phyloP scores from a whole-genome alignment of 2,888 invertebrate species.

The Sepioteuthis lessoniana region DNA sequence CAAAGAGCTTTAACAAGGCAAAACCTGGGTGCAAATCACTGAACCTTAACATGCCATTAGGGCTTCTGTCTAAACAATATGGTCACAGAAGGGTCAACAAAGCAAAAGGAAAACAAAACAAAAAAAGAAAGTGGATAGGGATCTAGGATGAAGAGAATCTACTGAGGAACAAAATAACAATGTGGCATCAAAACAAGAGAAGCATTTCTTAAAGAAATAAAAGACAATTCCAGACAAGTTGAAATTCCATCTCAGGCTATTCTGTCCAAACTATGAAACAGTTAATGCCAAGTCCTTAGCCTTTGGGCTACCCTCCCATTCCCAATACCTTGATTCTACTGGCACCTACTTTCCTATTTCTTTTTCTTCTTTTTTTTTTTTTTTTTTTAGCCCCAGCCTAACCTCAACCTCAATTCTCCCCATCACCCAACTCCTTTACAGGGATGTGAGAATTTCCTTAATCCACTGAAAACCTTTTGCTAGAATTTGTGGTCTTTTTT shows the following conservation, averaged over 20 bases:
- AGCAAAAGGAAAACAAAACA: too few relatives aligned
- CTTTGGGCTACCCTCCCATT: background rate
- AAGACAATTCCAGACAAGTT: conserved; percentile 4
- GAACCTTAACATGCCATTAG: background rate
- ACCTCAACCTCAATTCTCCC: background rate
- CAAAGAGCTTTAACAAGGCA: background rate
- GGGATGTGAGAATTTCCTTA: background rate
- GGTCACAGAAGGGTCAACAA: conserved; percentile 33
- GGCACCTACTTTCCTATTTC: background rate
- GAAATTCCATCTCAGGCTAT: conserved; percentile 33
- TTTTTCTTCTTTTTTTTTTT: too few relatives aligned
- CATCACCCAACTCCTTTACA: background rate
- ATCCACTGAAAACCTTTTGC: background rate
- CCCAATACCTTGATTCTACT: background rate
- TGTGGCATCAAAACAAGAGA: background rate
- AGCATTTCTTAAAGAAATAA: background rate
- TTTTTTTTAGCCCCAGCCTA: background rate
- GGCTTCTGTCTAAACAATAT: conserved; percentile 33
- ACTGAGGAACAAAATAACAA: background rate
- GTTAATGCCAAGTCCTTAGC: background rate
- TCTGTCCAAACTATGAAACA: background rate
- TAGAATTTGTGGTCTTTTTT: background rate
- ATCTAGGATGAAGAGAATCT: background rate
- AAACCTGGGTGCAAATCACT: background rate
- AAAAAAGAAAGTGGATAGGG: background rate